Conservation (phyloP, 2,888 invertebrate genomes). For the Bugulina stolonifera region DNA sequence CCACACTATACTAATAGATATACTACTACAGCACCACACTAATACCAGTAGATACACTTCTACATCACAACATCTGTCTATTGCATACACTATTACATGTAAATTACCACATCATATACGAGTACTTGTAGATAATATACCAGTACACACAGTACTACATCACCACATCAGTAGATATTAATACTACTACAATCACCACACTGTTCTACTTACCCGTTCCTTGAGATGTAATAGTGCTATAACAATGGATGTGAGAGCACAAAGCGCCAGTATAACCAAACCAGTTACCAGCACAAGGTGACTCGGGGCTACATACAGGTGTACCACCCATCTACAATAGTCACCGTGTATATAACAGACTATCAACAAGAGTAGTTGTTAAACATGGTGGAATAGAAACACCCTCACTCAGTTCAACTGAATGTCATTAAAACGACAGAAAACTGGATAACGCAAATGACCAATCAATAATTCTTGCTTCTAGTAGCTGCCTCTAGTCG, state of each 20-base stretch:
- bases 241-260: constrained; percentile 75
- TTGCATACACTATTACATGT: too few relatives aligned
- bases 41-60: background rate
- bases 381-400: too few relatives aligned
- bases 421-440: background rate
- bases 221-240: constrained; percentile 82
- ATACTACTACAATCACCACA: background rate
- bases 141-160: background rate
- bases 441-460: background rate
- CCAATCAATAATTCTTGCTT: too few relatives aligned
- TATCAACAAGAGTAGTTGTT: background rate
- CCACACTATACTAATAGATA: background rate
- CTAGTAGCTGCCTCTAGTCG: too few relatives aligned
- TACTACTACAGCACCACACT: constrained; percentile 10
- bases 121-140: too few relatives aligned
- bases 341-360: background rate
- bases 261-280: constrained; percentile 77
- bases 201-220: constrained; percentile 63
- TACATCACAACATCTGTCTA: background rate
- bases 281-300: constrained; percentile 87
- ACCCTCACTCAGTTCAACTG: too few relatives aligned
- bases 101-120: too few relatives aligned
- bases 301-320: constrained; percentile 89
- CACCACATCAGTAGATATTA: background rate
- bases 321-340: constrained; percentile 68